Evolutionary conservation across 2,797 vertebrate species (phyloP).

Genomic region (Gouania willdenowi): DNA sequence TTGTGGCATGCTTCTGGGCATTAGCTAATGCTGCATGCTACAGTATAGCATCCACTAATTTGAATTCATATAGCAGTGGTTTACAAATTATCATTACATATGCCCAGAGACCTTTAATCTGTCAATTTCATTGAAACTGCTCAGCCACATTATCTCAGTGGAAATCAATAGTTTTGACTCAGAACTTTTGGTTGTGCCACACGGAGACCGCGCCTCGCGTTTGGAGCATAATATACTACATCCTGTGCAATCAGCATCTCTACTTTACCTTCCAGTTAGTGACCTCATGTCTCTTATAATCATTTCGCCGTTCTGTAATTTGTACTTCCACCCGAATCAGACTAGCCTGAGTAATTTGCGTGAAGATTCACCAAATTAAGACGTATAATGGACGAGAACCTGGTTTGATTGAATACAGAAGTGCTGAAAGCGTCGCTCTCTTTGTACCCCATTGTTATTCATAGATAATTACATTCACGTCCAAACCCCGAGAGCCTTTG

Average conservation of each 20-base stretch:
- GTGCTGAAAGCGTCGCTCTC: constrained; percentile 59
- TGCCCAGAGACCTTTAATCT: constrained; percentile 2
- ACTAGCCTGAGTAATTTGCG: constrained; percentile 68
- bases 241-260: constrained; percentile 71
- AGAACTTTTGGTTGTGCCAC: constrained; percentile 13
- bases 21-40: constrained; percentile 35
- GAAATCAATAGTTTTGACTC: constrained; percentile 11
- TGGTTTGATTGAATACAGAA: constrained; percentile 67
- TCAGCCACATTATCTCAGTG: constrained; percentile 1
- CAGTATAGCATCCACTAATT: constrained; percentile 15
- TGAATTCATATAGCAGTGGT: constrained; percentile 7
- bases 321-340: constrained; percentile 65
- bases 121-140: not conserved
- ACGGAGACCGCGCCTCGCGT: constrained; percentile 50
- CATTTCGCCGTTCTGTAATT: constrained; percentile 68
- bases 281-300: constrained; percentile 70
- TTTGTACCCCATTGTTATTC: constrained; percentile 58
- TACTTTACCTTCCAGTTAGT: constrained; percentile 55
- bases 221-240: constrained; percentile 64
- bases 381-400: constrained; percentile 71
- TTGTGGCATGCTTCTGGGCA: constrained; percentile 62
- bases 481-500: constrained; percentile 23
- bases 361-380: constrained; percentile 74
- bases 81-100: constrained; percentile 16
- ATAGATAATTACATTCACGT: constrained; percentile 64